A percentile compares a stretch with the other conserved stretches of the same genome.
phyloP scores from a whole-genome alignment of 2,797 vertebrate species.

The Balearica regulorum region DNA sequence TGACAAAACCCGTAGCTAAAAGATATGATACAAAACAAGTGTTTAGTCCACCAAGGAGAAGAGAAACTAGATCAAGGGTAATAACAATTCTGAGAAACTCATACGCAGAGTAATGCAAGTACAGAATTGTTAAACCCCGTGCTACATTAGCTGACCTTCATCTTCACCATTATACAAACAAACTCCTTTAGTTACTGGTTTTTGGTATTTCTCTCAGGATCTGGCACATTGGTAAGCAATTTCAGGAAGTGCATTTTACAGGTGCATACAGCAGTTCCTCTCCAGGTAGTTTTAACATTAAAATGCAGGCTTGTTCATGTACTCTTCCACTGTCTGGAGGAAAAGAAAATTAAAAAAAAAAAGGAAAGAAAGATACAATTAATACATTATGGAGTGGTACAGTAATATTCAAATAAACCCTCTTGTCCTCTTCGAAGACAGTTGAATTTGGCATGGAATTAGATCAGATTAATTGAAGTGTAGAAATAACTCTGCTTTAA shows the following conservation, averaged over 20 bases:
- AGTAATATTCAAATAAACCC: background rate
- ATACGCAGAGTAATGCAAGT: conserved; percentile 22
- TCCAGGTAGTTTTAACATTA: conserved; percentile 66
- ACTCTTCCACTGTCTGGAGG: conserved; percentile 89
- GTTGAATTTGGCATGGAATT: background rate
- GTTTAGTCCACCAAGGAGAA: conserved; percentile 1
- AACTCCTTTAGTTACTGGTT: conserved; percentile 32
- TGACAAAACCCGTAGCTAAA: conserved; percentile 24
- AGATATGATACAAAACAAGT: conserved; percentile 22
- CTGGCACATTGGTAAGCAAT: conserved; percentile 18
- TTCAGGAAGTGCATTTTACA: background rate
- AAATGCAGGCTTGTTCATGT: conserved; percentile 90
- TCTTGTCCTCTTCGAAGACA: background rate
- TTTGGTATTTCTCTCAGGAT: conserved; percentile 55
- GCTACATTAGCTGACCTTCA: conserved; percentile 64
- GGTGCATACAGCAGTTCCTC: background rate
- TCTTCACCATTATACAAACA: conserved; percentile 61
- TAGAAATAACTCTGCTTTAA: background rate
- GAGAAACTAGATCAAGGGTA: background rate
- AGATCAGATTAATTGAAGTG: background rate
- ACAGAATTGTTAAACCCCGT: conserved; percentile 52
- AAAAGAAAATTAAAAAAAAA: background rate
- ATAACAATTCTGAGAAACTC: conserved; percentile 25
- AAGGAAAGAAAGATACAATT: background rate
- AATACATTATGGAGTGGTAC: background rate